These are phyloP conservation scores for Cacatua alba DNA, from an alignment of 2,113 vertebrate species.

Conservation along the genomic window DNA sequence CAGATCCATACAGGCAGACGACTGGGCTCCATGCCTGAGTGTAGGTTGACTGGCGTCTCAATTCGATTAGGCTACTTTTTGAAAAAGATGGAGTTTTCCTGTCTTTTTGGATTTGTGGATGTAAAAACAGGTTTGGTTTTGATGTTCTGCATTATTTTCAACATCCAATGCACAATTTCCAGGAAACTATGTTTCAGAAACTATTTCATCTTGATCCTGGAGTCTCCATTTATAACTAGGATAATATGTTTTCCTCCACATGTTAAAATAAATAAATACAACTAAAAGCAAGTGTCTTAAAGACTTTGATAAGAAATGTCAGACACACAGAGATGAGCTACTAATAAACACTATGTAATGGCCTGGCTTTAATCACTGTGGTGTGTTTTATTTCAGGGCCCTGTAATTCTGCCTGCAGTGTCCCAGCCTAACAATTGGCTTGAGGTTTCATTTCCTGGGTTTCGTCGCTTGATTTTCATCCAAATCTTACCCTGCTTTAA, in stretches of 20 bases:
- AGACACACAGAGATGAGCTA: neutral
- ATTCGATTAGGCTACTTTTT: neutral
- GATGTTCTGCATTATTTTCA: neutral
- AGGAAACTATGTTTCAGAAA: neutral
- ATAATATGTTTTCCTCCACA: neutral
- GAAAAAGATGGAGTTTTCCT: neutral
- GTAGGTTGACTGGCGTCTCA: neutral
- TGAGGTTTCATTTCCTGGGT: neutral
- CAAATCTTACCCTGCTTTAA: neutral
- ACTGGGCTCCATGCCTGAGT: neutral
- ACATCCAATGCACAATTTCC: neutral
- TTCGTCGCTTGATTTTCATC: neutral
- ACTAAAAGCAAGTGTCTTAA: neutral
- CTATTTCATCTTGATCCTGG: neutral
- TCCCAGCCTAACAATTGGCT: fast-evolving
- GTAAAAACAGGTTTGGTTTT: neutral
- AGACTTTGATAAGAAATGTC: neutral
- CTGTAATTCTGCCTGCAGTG: neutral
- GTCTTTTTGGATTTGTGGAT: neutral
- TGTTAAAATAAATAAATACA: neutral
- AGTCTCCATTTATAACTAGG: neutral
- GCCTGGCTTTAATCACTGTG: neutral
- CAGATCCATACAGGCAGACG: neutral
- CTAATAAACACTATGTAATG: neutral
- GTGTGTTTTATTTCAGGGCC: neutral